Evolutionary conservation across 2,888 invertebrate genomes (phyloP), one percentile per base, ranked within the genome.

Genomic region (Escarpia spicata): DNA sequence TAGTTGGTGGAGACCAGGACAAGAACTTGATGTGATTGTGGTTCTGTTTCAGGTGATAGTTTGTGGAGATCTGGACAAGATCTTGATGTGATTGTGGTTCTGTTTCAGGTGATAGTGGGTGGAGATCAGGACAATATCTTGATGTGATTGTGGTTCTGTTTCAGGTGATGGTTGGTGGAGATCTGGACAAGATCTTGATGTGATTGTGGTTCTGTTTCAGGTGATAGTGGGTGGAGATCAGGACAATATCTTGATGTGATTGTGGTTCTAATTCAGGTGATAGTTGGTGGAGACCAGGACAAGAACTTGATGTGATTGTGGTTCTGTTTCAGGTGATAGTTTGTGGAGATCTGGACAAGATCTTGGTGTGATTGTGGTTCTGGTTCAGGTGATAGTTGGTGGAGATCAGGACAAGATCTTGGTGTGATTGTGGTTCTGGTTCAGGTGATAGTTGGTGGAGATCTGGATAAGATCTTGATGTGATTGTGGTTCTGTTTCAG

Each of bases 221-320:
- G 37, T 37, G 37, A 37, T 37, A 37, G 37, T 37, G 1, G 37
- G 95, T 9, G 95, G 95, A 0, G 96, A 95, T 0, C 95, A 95
- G 92, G 95, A 96, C 92, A 96, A 96, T 92, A 94, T 96, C 1
- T 3, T 26, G 26, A 75, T 75, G 19, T 4, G 26, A 26, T 75
- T 4, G 26, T 75, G 19, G 75, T 75, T 75, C 75, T 75, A 26
- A 26, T 75, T 4, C 93, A 95, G 92, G 95, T 96, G 2, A 96
- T 96, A 45, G 94, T 96, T 12, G 95, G 95, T 9, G 95, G 95
- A 2, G 95, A 95, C 0, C 95, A 95, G 91, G 96, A 96, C 93
- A 96, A 96, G 92, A 94, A 96, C 9, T 45, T 45, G 10, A 45
- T 10, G 10, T 45, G 45, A 45, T 45, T 45, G 45, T 45, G 2